Percentiles rank a stretch among this genome's conserved stretches.
phyloP scores from a whole-genome alignment of 2,888 invertebrate genomes.

The Vannuccia rotundouncinata region DNA sequence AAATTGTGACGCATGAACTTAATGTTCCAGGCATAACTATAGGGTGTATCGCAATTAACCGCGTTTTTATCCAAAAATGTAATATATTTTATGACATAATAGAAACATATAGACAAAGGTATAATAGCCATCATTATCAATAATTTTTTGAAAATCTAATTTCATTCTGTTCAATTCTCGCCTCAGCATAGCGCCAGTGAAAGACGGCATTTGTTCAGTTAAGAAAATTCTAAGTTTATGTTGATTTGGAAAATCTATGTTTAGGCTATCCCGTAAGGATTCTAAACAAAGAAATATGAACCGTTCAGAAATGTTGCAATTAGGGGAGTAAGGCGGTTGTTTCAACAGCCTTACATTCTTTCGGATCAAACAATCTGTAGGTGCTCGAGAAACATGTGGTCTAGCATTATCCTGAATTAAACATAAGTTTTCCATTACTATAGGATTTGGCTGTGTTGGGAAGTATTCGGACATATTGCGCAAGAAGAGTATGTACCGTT shows the following conservation, averaged over 20 bases:
- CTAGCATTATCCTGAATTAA: slow-evolving; percentile 8
- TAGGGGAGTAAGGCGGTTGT: slow-evolving; percentile 10
- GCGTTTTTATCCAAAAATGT: slow-evolving; percentile 5
- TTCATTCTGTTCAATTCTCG: slow-evolving; percentile 11
- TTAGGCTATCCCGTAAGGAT: background rate
- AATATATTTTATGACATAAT: slow-evolving; percentile 26
- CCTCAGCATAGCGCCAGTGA: background rate
- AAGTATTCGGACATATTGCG: slow-evolving; percentile 19
- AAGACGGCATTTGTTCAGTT: slow-evolving; percentile 21
- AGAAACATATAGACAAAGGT: slow-evolving; percentile 4
- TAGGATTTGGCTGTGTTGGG: slow-evolving; percentile 5
- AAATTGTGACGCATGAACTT: too few relatives aligned
- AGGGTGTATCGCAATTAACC: slow-evolving; percentile 14
- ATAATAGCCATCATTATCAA: slow-evolving; percentile 17
- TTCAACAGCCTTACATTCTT: slow-evolving; percentile 5
- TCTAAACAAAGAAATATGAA: background rate
- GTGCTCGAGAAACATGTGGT: background rate
- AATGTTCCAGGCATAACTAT: too few relatives aligned
- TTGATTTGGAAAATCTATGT: slow-evolving; percentile 9
- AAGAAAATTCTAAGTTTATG: background rate
- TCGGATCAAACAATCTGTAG: slow-evolving; percentile 13
- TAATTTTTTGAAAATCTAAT: slow-evolving; percentile 7
- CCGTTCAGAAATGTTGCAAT: slow-evolving; percentile 10
- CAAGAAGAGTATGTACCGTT: slow-evolving; percentile 18
- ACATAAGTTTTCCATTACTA: slow-evolving; percentile 12